These are phyloP conservation scores for Galagoides demidoff DNA, from an alignment of 2,797 vertebrate species.

Conservation along the genomic window DNA sequence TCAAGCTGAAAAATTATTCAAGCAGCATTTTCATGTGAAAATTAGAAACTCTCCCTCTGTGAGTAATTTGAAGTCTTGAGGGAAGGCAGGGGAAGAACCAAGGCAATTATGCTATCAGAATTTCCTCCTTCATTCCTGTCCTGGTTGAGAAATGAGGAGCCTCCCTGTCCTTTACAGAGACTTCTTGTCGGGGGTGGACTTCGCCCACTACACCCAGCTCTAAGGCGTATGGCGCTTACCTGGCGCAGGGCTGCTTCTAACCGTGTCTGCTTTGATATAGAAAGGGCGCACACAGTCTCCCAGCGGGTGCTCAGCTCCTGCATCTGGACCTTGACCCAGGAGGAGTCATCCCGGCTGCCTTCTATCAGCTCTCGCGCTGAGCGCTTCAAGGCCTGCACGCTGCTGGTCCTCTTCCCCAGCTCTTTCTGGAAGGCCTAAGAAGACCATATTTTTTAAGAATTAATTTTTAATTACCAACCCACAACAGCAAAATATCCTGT, in stretches of 20 bases:
- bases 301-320: constrained; percentile 97
- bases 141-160: neutral
- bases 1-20: constrained; percentile 66
- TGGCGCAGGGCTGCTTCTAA: constrained; percentile 96
- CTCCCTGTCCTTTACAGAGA: neutral
- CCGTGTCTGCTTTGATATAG: constrained; percentile 96
- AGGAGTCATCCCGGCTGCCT: constrained; percentile 95
- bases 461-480: neutral
- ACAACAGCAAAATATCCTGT: neutral
- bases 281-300: constrained; percentile 97
- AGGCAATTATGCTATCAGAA: neutral
- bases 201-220: fast-evolving
- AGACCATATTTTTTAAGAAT: constrained; percentile 28
- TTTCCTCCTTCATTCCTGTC: neutral
- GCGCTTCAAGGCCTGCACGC: constrained; percentile 96
- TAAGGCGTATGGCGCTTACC: constrained; percentile 79
- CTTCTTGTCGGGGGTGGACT: neutral
- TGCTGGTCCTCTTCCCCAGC: constrained; percentile 96
- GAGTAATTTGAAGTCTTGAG: constrained; percentile 53
- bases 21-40: constrained; percentile 66
- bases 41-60: constrained; percentile 54
- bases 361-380: constrained; percentile 96
- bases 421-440: constrained; percentile 98
- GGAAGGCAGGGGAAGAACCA: neutral
- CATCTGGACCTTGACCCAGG: constrained; percentile 99